Percentiles rank a stretch among this genome's conserved stretches.
Conservation (phyloP, 37 sponge, comb jelly and placozoan species). For the Corticium candelabrum region DNA sequence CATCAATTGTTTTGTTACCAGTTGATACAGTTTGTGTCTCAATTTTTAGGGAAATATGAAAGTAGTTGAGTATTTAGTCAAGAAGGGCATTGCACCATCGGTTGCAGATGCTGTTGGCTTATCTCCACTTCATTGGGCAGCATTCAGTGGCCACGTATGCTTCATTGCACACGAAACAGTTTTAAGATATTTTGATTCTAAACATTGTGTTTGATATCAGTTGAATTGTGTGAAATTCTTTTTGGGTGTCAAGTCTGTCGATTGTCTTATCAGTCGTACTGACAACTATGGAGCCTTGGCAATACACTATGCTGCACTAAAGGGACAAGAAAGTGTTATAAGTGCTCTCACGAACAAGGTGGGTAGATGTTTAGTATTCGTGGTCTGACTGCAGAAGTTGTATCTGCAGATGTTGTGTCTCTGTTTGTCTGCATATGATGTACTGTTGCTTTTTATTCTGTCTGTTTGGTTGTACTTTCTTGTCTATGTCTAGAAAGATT, state of each 20-base stretch:
- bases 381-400: too few relatives aligned
- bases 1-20: too few relatives aligned
- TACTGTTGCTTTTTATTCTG: too few relatives aligned
- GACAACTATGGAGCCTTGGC: conserved; percentile 50
- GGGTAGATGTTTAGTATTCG: too few relatives aligned
- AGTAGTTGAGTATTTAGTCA: too few relatives aligned
- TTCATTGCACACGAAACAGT: too few relatives aligned
- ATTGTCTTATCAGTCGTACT: background rate
- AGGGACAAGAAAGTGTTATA: conserved; percentile 10
- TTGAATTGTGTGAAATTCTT: conserved; percentile 29
- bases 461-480: too few relatives aligned
- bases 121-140: conserved; percentile 61
- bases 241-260: conserved; percentile 2
- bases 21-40: too few relatives aligned
- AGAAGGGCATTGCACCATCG: conserved; percentile 34
- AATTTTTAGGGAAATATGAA: too few relatives aligned
- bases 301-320: conserved; percentile 49
- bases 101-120: conserved; percentile 29
- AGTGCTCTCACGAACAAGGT: conserved; percentile 15
- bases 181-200: background rate
- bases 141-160: conserved; percentile 38
- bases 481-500: too few relatives aligned
- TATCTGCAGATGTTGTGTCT: too few relatives aligned
- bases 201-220: background rate
- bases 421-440: too few relatives aligned